Evolutionary conservation across 2,888 invertebrate species (phyloP).

Genomic region (Mystacides longicornis): DNA sequence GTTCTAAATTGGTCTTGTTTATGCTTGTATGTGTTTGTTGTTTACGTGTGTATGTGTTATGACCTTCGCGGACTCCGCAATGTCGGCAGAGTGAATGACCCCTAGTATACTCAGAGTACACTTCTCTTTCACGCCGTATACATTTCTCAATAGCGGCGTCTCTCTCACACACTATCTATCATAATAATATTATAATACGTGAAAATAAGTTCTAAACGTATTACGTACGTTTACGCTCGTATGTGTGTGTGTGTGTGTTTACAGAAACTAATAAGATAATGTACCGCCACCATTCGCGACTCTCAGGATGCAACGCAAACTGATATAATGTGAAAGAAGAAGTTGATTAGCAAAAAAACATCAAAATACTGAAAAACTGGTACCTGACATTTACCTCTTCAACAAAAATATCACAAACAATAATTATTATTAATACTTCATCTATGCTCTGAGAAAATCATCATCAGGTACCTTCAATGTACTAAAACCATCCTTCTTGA

Average conservation of each 20-base stretch:
- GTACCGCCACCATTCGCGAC: too few relatives aligned
- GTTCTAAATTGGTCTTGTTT: background rate
- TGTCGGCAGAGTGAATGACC: slow-evolving; percentile 26
- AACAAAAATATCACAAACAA: too few relatives aligned
- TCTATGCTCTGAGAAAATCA: too few relatives aligned
- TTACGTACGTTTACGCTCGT: background rate
- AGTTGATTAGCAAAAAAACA: too few relatives aligned
- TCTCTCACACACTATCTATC: background rate
- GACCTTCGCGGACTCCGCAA: slow-evolving; percentile 24
- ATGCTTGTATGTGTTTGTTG: background rate
- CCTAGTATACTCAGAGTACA: background rate
- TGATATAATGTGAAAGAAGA: too few relatives aligned
- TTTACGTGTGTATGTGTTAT: slow-evolving; percentile 2
- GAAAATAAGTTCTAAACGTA: background rate
- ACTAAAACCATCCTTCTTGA: too few relatives aligned
- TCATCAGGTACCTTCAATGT: too few relatives aligned
- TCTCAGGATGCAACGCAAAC: too few relatives aligned
- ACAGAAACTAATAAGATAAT: too few relatives aligned
- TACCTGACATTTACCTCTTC: too few relatives aligned
- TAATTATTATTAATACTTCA: too few relatives aligned
- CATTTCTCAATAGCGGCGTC: background rate
- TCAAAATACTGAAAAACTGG: too few relatives aligned
- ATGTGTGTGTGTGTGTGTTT: slow-evolving; percentile 3
- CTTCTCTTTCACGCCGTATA: background rate
- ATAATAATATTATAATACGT: background rate